These are phyloP conservation scores for Bufo gargarizans DNA, from an alignment of 2,113 vertebrate genomes.

Conservation along the genomic window DNA sequence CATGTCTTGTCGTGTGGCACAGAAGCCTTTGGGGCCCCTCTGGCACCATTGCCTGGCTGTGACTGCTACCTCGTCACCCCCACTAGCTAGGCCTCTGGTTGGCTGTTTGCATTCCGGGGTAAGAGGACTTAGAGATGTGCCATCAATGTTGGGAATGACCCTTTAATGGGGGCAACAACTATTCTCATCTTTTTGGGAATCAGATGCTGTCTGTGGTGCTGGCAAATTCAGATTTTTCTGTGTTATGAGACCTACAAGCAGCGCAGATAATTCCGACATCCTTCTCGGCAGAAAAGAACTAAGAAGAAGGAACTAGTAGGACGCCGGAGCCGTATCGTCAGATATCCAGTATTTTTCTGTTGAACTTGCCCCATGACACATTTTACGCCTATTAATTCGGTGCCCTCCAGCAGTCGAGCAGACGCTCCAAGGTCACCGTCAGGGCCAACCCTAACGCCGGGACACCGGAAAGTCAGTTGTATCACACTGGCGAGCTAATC, in stretches of 20 bases:
- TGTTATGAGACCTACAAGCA: not conserved
- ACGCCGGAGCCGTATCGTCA: not conserved
- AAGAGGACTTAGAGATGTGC: no score
- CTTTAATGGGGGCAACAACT: no score
- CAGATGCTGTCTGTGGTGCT: not conserved
- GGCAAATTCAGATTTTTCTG: not conserved
- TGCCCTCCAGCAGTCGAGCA: not conserved
- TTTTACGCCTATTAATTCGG: not conserved
- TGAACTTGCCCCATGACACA: conserved; percentile 28
- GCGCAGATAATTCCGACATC: not conserved
- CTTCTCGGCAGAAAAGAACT: not conserved
- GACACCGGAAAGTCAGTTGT: conserved; percentile 32
- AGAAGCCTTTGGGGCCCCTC: no score
- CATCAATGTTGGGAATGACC: no score
- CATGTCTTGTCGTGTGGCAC: no score
- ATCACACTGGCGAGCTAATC: conserved; percentile 44
- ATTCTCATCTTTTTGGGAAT: not conserved
- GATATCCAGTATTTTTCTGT: not conserved
- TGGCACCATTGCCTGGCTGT: no score
- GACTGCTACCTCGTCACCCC: no score
- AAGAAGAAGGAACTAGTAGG: not conserved
- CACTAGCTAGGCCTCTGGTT: no score
- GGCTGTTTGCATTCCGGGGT: no score
- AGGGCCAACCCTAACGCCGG: not conserved
- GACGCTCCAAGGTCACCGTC: not conserved